Percentiles rank a stretch among this genome's conserved stretches.
Conservation (phyloP, 2,797 vertebrate genomes). For the Sylvia borin region DNA sequence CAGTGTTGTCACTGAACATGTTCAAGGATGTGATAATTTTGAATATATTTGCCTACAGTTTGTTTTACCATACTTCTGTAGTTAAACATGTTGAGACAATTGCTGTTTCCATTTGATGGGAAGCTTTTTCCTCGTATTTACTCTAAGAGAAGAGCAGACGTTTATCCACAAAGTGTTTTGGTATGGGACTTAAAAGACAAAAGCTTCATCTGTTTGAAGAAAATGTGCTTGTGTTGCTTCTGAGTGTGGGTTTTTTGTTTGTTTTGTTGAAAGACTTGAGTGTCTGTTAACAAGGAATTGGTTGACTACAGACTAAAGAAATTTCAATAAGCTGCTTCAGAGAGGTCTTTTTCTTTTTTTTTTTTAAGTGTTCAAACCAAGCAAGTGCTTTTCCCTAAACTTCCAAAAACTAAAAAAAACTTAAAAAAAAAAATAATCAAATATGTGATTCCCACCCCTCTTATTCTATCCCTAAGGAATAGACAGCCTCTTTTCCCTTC, state of each 20-base stretch:
- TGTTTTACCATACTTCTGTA: slow-evolving; percentile 12
- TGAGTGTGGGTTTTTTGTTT: background rate
- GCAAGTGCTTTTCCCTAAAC: background rate
- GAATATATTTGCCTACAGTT: background rate
- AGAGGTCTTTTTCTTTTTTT: background rate
- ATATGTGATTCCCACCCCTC: background rate
- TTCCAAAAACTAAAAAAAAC: background rate
- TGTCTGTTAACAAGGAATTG: background rate
- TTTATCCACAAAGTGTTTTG: background rate
- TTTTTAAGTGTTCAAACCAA: background rate
- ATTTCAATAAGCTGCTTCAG: background rate
- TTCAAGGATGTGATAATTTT: slow-evolving; percentile 33
- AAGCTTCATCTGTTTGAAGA: background rate
- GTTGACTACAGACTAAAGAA: background rate
- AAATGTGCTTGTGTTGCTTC: background rate
- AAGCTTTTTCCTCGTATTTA: background rate
- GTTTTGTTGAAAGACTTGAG: background rate
- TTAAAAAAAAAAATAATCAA: background rate
- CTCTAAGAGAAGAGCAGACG: background rate
- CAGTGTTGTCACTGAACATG: background rate
- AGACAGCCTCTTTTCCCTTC: background rate
- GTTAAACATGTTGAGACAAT: slow-evolving; percentile 4
- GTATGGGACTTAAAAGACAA: background rate
- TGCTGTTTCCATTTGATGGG: background rate
- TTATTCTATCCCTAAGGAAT: background rate